These are phyloP conservation scores for Lepeophtheirus salmonis DNA, from an alignment of 1,140 invertebrate genomes.

Conservation along the genomic window DNA sequence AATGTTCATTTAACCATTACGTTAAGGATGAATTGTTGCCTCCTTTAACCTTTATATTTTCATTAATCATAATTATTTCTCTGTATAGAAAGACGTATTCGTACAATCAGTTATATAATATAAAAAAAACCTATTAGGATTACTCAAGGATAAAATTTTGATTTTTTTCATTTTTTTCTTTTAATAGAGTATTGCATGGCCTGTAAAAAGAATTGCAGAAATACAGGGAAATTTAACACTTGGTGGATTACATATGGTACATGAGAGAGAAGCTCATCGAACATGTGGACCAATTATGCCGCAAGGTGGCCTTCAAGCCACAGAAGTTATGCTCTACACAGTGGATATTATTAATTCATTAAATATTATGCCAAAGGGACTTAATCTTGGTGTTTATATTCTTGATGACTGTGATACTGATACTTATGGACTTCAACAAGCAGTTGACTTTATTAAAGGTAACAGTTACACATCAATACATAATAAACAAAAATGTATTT, in stretches of 20 bases:
- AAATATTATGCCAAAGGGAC: constrained; percentile 43
- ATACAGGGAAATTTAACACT: constrained; percentile 64
- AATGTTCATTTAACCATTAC: too few relatives aligned
- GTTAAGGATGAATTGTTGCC: too few relatives aligned
- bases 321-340: constrained; percentile 81
- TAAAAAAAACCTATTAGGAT: too few relatives aligned
- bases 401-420: constrained; percentile 91
- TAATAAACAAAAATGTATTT: too few relatives aligned
- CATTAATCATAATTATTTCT: too few relatives aligned
- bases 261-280: constrained; percentile 57
- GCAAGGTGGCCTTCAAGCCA: constrained; percentile 65
- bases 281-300: constrained; percentile 81
- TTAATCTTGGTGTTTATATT: constrained; percentile 65
- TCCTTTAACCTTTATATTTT: too few relatives aligned
- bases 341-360: constrained; percentile 56
- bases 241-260: constrained; percentile 86
- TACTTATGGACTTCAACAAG: constrained; percentile 85
- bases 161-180: too few relatives aligned
- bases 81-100: too few relatives aligned
- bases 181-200: too few relatives aligned
- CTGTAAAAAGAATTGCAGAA: constrained; percentile 60
- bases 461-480: too few relatives aligned
- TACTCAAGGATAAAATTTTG: too few relatives aligned
- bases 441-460: constrained; percentile 94
- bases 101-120: too few relatives aligned